These are phyloP conservation scores for Halocynthia roretzi DNA, from an alignment of 23 tunicate species.

Conservation along the genomic window DNA sequence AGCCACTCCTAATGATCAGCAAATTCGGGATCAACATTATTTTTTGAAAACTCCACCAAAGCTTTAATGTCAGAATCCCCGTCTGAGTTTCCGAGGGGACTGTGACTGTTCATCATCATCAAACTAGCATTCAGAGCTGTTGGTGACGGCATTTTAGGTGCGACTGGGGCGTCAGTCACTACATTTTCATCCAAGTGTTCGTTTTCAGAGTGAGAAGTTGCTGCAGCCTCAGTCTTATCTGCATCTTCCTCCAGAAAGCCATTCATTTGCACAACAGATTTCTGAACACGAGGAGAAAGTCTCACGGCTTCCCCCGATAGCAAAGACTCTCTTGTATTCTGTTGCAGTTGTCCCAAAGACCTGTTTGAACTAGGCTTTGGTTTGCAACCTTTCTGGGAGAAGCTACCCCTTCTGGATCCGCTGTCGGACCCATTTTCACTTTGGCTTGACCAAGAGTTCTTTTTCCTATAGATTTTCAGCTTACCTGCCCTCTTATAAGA, in stretches of 20 bases:
- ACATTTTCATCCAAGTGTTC: background rate
- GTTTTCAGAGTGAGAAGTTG: background rate
- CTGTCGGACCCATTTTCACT: constrained; percentile 13
- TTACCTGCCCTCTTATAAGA: background rate
- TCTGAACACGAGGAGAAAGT: constrained; percentile 16
- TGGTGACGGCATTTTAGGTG: constrained; percentile 4
- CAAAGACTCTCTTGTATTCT: background rate
- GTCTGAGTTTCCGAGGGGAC: too few species aligned
- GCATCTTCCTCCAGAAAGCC: background rate
- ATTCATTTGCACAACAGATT: background rate
- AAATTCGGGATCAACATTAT: too few species aligned
- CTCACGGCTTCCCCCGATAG: constrained; percentile 23
- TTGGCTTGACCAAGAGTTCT: background rate
- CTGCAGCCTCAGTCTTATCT: background rate
- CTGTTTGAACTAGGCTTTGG: background rate
- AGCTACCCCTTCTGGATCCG: constrained; percentile 9
- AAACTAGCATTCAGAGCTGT: constrained; percentile 20
- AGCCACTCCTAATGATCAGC: too few species aligned
- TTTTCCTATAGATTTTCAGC: background rate
- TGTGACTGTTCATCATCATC: constrained; percentile 24
- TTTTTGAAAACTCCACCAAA: too few species aligned
- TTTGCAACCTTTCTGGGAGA: background rate
- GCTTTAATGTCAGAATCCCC: too few species aligned
- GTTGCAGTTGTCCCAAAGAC: constrained; percentile 6
- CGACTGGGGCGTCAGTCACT: background rate